Conservation (phyloP, 1,140 invertebrate species). For the Drosophila arizonae region DNA sequence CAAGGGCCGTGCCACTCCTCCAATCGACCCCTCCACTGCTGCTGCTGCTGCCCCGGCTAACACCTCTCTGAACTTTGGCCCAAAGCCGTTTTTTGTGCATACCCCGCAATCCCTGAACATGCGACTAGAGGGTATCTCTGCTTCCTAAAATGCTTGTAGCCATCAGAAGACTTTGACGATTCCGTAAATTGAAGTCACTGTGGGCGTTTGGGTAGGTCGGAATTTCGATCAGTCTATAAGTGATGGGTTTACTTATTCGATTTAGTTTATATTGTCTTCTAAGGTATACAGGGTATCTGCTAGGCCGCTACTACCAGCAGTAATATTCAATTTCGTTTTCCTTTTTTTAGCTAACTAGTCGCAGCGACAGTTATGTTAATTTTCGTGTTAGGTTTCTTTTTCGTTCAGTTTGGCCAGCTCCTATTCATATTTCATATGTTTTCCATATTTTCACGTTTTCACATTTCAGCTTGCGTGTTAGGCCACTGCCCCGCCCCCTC, state of each 20-base stretch:
- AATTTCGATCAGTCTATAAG: no score
- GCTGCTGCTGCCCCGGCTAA: slow-evolving; percentile 39
- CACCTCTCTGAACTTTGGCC: slow-evolving; percentile 61
- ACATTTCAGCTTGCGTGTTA: slow-evolving; percentile 52
- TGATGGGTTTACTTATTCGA: no score
- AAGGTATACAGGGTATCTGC: no score
- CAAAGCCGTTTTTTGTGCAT: slow-evolving; percentile 37
- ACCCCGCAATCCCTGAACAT: neutral
- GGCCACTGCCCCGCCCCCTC: slow-evolving; percentile 6
- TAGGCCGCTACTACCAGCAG: no score
- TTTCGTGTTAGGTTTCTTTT: slow-evolving; percentile 55
- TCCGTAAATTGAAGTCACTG: no score
- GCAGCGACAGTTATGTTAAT: slow-evolving; percentile 72
- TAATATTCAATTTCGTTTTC: no score
- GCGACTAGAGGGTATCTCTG: neutral
- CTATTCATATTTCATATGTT: slow-evolving; percentile 72
- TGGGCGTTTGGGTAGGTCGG: no score
- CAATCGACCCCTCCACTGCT: neutral
- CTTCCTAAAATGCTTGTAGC: neutral
- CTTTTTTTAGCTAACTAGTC: slow-evolving; percentile 4
- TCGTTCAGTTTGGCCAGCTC: slow-evolving; percentile 58
- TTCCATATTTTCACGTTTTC: slow-evolving; percentile 46
- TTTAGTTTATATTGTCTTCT: no score
- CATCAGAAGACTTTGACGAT: no score
- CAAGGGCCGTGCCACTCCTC: slow-evolving; percentile 16